Evolutionary conservation across 2,797 vertebrate species (phyloP).

Genomic region (Anableps anableps): DNA sequence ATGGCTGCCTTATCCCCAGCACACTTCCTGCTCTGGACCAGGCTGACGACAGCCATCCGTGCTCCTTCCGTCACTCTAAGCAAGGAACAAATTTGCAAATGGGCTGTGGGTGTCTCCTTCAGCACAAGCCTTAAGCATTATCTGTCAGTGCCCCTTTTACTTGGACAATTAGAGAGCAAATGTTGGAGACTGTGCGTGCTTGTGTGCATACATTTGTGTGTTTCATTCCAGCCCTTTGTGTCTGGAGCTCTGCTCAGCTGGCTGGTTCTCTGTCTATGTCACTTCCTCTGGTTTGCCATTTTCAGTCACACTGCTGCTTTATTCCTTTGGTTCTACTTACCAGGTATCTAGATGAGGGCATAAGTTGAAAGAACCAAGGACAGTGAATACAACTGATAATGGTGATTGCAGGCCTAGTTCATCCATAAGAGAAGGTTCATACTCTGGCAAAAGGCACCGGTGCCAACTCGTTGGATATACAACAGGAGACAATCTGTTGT

Average conservation of each 20-base stretch:
- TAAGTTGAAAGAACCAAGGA: constrained; percentile 60
- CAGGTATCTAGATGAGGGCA: constrained; percentile 69
- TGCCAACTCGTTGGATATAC: constrained; percentile 66
- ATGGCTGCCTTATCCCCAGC: constrained; percentile 98
- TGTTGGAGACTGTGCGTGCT: constrained; percentile 18
- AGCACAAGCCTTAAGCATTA: constrained; percentile 51
- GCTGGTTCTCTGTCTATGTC: constrained; percentile 80
- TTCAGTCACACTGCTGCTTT: constrained; percentile 64
- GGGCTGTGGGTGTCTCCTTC: constrained; percentile 64
- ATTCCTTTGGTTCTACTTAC: constrained; percentile 46
- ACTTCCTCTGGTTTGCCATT: constrained; percentile 80
- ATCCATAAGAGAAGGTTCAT: constrained; percentile 32
- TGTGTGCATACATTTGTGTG: constrained; percentile 29
- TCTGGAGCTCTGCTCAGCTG: constrained; percentile 71
- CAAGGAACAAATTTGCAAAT: constrained; percentile 63
- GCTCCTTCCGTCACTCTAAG: constrained; percentile 90
- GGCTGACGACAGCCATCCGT: constrained; percentile 96
- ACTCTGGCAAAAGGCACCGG: constrained; percentile 35
- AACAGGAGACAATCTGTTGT: constrained; percentile 56
- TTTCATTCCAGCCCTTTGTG: constrained; percentile 71
- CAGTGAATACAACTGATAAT: constrained; percentile 55
- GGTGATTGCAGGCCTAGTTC: constrained; percentile 37
- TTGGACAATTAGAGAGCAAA: constrained; percentile 47
- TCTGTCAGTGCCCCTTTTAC: constrained; percentile 55
- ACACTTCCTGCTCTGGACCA: constrained; percentile 98